These are phyloP conservation scores for Spialia ferax DNA, from an alignment of 2,888 invertebrate genomes.

Conservation along the genomic window DNA sequence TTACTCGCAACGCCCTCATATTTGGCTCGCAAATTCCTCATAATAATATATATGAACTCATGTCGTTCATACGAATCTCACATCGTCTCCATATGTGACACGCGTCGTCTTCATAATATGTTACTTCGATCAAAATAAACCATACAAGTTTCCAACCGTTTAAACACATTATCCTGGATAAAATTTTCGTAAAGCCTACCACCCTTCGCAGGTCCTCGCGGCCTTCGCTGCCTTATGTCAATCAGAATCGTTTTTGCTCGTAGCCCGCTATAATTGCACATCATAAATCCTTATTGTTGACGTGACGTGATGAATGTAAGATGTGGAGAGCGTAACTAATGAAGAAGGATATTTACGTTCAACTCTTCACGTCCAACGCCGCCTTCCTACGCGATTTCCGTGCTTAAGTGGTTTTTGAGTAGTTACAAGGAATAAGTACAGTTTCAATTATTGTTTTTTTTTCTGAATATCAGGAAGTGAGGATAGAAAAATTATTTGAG, in stretches of 20 bases:
- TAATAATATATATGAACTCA: no score
- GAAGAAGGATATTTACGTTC: slow-evolving; percentile 35
- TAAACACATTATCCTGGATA: slow-evolving; percentile 11
- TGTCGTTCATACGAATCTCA: no score
- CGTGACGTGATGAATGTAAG: slow-evolving; percentile 69
- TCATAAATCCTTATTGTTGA: slow-evolving; percentile 75
- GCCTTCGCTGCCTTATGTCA: slow-evolving; percentile 56
- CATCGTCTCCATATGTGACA: no score
- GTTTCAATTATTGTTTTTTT: no score
- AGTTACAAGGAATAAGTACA: background rate
- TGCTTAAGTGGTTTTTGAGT: background rate
- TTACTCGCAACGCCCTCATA: no score
- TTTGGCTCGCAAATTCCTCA: no score
- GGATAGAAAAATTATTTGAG: no score
- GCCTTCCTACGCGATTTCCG: background rate
- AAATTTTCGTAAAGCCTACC: background rate
- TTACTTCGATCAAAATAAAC: no score
- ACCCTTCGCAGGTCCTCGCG: slow-evolving; percentile 11
- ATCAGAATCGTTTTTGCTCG: slow-evolving; percentile 64
- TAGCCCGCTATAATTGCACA: slow-evolving; percentile 65
- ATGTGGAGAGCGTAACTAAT: slow-evolving; percentile 59
- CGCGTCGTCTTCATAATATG: no score
- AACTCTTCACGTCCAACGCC: slow-evolving; percentile 8
- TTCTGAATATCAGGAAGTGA: no score
- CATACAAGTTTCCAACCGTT: background rate